Evolutionary conservation across 2,113 vertebrate species (phyloP), one percentile per base, ranked within the genome.

Genomic region (Proterorhinus semilunaris): DNA sequence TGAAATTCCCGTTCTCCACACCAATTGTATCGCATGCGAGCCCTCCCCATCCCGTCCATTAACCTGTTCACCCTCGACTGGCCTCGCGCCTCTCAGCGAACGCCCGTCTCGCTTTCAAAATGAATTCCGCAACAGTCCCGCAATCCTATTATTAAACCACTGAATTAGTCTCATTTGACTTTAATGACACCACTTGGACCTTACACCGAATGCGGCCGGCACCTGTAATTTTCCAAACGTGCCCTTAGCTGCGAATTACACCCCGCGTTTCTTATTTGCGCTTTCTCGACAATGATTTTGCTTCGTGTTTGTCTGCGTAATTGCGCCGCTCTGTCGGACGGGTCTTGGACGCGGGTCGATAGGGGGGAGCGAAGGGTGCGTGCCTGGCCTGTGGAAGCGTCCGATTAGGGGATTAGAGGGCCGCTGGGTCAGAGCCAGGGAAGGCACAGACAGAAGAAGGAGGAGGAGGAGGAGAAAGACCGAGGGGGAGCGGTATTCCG

Each of bases 81-180:
- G 62, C 45, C 15, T 44, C 16, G 3, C 36, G 16, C 44, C 66
- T 21, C 63, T 36, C 15, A 48, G 42, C 36, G 0, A 7, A 7
- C 51, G 58, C 50, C 42, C n/a, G 47, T n/a, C 55, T 36, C 11
- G 0, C 8, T 46, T 62, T 63, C 65, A 52, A 67, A 74, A 49
- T 27, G 63, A 71, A 68, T 82, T 82, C 79, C 68, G 64, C 63
- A 57, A 74, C 69, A 68, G 16, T 62, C 66, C 54, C 8, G 48
- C 74, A 71, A 68, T 79, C 15, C 50, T 52, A 72, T 77, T 71
- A 81, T 63, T 80, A 84, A 83, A 88, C 81, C 72, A 87, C 86
- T 86, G 53, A 87, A 90, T 90, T 87, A 87, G 87, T 62, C 71
- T 63, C 82, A 82, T 90, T 88, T 78, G 74, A 68, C 72, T 61